Evolutionary conservation across 53 echinoderm and acorn worm species (phyloP), one percentile per base, ranked within the genome.

Genomic region (Temnopleurus reevesii): DNA sequence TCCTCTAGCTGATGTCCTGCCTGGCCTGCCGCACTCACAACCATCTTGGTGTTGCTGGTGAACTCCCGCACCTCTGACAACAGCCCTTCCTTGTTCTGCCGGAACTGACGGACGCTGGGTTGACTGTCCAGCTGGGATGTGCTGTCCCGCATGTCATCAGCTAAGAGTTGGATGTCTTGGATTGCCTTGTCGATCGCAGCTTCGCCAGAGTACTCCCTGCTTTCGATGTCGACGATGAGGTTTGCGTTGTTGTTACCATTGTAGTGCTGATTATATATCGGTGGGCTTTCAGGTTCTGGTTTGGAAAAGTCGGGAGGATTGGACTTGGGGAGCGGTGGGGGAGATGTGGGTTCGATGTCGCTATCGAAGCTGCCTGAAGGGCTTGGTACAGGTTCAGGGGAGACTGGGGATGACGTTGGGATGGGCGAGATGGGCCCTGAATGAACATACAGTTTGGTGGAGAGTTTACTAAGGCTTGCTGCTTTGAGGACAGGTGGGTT

Each of bases 11-110:
- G 92, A 24, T 93, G 93, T 36, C 86, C 86, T 2, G 93, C 88
- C 82, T 95, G 93, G 25, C 94, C 95, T 19, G 95, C 93, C 55
- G 94, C 95, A 91, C 95, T 94, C 57, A 98, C 98, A 6, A 98
- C 91, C 93, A 95, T 91, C 91, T 98, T 98, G 47, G 94, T 95
- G 89, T 94, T 98, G 55, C 92, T 93, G 35, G 98, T 95, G 83
- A 98, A 98, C 89, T 98, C 98, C 28, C 95, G 89, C 28, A 93
- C 93, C 89, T 98, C 94, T 2, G 89, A 53, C 81, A 95, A 51
- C 47, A 98, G 64, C 23, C 34, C 77, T 5, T 98, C 93, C 76
- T 98, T 98, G 38, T 56, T 36, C 15, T 83, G 86, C 47, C 89
- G 71, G 92, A 98, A 98, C 63, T 89, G 76, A 17, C 60, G 83